phyloP scores from a whole-genome alignment of 2,113 vertebrate genomes.

The Castor canadensis region DNA sequence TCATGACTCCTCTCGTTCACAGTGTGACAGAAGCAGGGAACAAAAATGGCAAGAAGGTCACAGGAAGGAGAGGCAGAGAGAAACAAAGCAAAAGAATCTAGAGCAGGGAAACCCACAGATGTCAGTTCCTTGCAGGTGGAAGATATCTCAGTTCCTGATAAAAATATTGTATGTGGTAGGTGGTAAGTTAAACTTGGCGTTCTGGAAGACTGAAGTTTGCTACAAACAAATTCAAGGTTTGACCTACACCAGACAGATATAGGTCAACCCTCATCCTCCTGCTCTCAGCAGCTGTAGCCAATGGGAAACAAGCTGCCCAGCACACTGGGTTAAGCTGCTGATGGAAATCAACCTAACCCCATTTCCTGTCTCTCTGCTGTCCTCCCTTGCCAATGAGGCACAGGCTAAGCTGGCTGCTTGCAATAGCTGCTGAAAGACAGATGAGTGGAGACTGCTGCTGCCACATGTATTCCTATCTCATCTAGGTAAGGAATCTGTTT shows the following conservation, averaged over 20 bases:
- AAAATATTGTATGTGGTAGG: constrained; percentile 58
- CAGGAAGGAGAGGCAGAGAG: neutral
- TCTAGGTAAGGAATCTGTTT: constrained; percentile 5
- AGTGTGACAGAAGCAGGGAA: constrained; percentile 1
- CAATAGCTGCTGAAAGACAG: neutral
- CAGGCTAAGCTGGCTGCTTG: neutral
- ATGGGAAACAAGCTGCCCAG: constrained; percentile 62
- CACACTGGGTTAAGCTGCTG: constrained; percentile 46
- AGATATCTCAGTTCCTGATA: constrained; percentile 65
- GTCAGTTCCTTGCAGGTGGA: constrained; percentile 61
- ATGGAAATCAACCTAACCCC: constrained; percentile 72
- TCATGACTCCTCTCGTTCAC: neutral
- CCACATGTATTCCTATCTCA: neutral
- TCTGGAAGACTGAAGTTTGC: constrained; percentile 68
- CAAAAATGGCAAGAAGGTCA: constrained; percentile 4
- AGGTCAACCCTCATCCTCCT: constrained; percentile 77
- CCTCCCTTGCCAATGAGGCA: neutral
- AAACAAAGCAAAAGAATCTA: constrained; percentile 33
- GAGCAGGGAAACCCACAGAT: constrained; percentile 30
- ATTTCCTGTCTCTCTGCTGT: constrained; percentile 69
- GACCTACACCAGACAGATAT: constrained; percentile 64
- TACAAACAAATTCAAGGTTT: constrained; percentile 69
- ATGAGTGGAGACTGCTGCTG: neutral
- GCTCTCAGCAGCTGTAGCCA: constrained; percentile 72
- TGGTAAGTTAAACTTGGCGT: constrained; percentile 49